Conservation (phyloP, 1,140 invertebrate genomes). For the Drosophila repleta region DNA sequence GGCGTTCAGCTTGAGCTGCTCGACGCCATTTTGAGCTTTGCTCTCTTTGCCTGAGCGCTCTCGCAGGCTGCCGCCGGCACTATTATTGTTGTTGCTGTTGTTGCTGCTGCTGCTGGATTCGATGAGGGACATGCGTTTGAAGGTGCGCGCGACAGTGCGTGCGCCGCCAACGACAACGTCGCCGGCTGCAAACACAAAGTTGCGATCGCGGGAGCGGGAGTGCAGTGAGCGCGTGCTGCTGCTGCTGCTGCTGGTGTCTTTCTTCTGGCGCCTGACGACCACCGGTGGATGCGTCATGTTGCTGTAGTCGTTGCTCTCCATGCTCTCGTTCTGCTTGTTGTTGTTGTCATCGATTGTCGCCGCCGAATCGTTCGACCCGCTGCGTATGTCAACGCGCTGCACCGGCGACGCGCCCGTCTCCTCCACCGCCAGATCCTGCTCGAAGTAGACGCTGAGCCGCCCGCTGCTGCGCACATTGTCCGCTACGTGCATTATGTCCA, state of each 20-base stretch:
- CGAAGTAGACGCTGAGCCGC: conserved; percentile 33
- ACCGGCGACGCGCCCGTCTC: not conserved
- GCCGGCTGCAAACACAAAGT: conserved; percentile 39
- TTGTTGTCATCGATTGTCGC: conserved; percentile 22
- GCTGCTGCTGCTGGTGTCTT: not conserved
- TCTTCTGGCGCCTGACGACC: conserved; percentile 37
- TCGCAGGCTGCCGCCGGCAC: conserved; percentile 13
- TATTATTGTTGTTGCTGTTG: not conserved
- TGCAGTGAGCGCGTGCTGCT: conserved; percentile 1
- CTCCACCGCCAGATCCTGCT: conserved; percentile 34
- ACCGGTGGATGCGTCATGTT: conserved; percentile 26
- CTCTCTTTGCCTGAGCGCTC: conserved; percentile 16
- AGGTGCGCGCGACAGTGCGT: conserved; percentile 40
- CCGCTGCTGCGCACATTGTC: not conserved
- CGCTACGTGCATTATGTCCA: conserved; percentile 9
- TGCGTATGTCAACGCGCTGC: conserved; percentile 4
- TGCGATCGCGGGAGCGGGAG: conserved; percentile 37
- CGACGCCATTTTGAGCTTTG: conserved; percentile 13
- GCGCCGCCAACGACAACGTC: conserved; percentile 47
- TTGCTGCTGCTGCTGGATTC: conserved; percentile 30
- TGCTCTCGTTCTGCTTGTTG: conserved; percentile 1
- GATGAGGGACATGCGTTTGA: conserved; percentile 52
- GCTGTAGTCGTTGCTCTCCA: conserved; percentile 14
- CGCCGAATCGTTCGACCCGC: conserved; percentile 8
- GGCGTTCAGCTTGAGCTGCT: conserved; percentile 22